These are phyloP conservation scores for Microctonus hyperodae DNA, from an alignment of 2,888 invertebrate species.

Conservation along the genomic window DNA sequence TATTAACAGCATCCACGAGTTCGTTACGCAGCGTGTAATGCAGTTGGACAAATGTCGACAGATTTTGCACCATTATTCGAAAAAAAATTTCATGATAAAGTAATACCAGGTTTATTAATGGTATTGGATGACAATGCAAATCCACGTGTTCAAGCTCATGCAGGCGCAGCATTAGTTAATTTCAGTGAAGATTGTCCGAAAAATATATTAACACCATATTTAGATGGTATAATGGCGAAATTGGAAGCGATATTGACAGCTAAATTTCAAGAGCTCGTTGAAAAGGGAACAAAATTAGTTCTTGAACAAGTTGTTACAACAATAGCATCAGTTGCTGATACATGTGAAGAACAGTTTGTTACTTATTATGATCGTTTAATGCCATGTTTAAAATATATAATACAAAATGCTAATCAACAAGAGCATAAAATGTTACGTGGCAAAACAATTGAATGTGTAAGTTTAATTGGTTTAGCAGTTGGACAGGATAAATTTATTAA, in stretches of 20 bases:
- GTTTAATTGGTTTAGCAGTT: constrained; percentile 91
- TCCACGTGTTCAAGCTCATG: constrained; percentile 87
- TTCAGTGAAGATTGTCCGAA: constrained; percentile 99
- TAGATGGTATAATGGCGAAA: constrained; percentile 90
- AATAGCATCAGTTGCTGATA: constrained; percentile 97
- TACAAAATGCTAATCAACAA: constrained; percentile 88
- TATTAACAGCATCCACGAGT: constrained; percentile 82
- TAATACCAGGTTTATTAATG: constrained; percentile 89
- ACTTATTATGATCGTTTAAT: constrained; percentile 90
- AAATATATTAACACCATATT: constrained; percentile 86
- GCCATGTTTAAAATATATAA: constrained; percentile 96
- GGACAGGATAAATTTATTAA: constrained; percentile 84
- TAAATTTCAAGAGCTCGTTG: constrained; percentile 94
- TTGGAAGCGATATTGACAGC: constrained; percentile 87
- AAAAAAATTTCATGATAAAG: constrained; percentile 96
- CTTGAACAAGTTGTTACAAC: constrained; percentile 98
- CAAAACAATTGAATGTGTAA: constrained; percentile 99
- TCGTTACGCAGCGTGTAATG: constrained; percentile 97
- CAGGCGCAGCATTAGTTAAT: constrained; percentile 96
- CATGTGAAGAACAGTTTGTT: constrained; percentile 95
- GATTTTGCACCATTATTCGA: constrained; percentile 97
- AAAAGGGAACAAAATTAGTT: constrained; percentile 94
- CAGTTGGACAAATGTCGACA: constrained; percentile 98
- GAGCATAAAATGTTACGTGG: constrained; percentile 92
- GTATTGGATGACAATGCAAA: constrained; percentile 89